A percentile compares a stretch with the other conserved stretches of the same genome.
These are phyloP conservation scores for Eurystomus gularis DNA, from an alignment of 2,113 vertebrate genomes.

Conservation along the genomic window DNA sequence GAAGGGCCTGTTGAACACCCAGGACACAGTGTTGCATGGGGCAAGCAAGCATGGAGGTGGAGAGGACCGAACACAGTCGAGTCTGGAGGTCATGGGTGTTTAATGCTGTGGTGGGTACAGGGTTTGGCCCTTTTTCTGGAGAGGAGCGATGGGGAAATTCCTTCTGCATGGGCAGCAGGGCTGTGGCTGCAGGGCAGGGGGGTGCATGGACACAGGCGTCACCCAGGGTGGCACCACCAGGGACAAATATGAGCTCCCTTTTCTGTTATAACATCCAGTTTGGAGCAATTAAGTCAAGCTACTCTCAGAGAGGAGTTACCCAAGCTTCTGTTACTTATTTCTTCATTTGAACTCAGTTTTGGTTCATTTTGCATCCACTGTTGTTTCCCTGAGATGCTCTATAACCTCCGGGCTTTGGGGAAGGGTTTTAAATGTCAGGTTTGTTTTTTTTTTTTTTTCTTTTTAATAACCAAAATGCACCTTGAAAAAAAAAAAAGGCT, in stretches of 20 bases:
- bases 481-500: background rate
- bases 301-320: background rate
- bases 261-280: background rate
- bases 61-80: rapidly evolving
- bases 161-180: background rate
- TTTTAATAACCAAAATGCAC: background rate
- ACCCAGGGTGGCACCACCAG: rapidly evolving
- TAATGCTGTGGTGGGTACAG: rapidly evolving
- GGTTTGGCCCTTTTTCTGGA: background rate
- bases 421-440: background rate
- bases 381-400: background rate
- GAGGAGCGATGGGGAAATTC: background rate
- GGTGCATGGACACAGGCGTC: background rate
- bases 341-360: background rate
- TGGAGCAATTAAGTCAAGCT: background rate
- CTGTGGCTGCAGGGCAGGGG: background rate
- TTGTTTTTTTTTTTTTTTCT: background rate
- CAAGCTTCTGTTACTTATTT: background rate
- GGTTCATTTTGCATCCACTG: background rate
- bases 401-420: background rate
- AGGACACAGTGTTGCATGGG: rapidly evolving
- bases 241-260: background rate
- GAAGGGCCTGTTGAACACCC: background rate
- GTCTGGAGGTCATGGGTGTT: background rate
- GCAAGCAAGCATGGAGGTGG: rapidly evolving